Evolutionary conservation across 2,113 vertebrate species (phyloP), one percentile per base, ranked within the genome.

Genomic region (Xenopus laevis): DNA sequence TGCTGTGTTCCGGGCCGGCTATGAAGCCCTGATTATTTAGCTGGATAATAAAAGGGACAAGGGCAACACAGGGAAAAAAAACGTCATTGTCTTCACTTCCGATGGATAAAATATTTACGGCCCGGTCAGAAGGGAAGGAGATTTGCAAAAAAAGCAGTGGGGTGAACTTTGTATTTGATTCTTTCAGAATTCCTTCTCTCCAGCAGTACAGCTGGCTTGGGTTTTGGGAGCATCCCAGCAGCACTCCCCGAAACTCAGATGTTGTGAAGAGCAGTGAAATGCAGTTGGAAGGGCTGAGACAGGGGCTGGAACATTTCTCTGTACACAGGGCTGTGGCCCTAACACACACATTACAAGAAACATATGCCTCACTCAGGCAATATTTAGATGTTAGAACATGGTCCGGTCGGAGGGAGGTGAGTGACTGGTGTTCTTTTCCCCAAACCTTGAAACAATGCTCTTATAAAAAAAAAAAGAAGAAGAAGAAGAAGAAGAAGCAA

Each of bases 351-450:
- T 89, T 87, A 89, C 86, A 84, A 88, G 86, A 88, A 89, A 86
- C 87, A 89, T 87, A 89, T 88, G 87, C 81, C 67, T 87, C 15
- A 74, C 83, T 87, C 84, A 86, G 86, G 88, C 81, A 83, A 78
- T 80, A 83, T 84, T 83, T 84, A 84, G 83, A 74, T 85, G 82
- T 79, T 71, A 81, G 77, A 82, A 86, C 86, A 78, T 86, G 87
- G 87, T 87, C 87, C 87, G 85, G 81, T 89, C 84, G 87, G 87
- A 88, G 87, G 86, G 76, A 85, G 87, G 84, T 87, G 87, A 50
- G 3, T 50, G 47, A 16, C 15, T 12, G 47, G 47, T 50, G 47
- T 50, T 50, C 47, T 12, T 80, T 72, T 72, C 75, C 80, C 84
- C 81, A 86, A 86, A 83, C 86, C 75, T 83, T 33, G 46, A 78